phyloP scores from a whole-genome alignment of 2,797 vertebrate species.

The Anas bahamensis region DNA sequence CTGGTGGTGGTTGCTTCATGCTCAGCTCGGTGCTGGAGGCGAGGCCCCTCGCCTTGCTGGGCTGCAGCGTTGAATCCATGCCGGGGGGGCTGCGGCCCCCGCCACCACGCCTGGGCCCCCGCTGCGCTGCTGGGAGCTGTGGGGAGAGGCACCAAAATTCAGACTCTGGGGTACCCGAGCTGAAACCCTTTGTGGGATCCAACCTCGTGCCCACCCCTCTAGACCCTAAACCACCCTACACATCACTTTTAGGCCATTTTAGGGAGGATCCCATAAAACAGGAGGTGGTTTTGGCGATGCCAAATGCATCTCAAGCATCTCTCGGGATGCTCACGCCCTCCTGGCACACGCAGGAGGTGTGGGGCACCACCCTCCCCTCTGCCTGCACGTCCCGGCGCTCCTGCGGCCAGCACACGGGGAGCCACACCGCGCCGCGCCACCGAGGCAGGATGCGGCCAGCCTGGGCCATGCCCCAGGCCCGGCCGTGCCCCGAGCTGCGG shows the following conservation, averaged over 20 bases:
- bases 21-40: conserved; percentile 75
- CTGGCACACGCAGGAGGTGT: rapidly evolving
- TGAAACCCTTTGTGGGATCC: rapidly evolving
- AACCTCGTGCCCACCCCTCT: background rate
- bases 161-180: background rate
- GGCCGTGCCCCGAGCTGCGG: background rate
- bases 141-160: background rate
- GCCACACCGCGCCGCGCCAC: rapidly evolving
- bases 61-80: background rate
- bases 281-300: background rate
- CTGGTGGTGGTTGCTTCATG: conserved; percentile 19
- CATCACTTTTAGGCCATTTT: background rate
- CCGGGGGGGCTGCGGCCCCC: rapidly evolving
- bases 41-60: background rate
- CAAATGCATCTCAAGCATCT: background rate
- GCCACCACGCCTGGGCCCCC: background rate
- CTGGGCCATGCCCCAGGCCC: background rate
- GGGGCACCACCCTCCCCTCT: background rate
- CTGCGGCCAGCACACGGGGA: background rate
- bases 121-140: background rate
- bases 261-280: rapidly evolving
- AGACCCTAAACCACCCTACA: background rate
- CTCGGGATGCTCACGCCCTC: rapidly evolving
- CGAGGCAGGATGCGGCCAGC: background rate
- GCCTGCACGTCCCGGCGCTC: rapidly evolving